These are phyloP conservation scores for Stichopus chloronotus DNA, from an alignment of 35 echinoderm and acorn worm species.

Conservation along the genomic window DNA sequence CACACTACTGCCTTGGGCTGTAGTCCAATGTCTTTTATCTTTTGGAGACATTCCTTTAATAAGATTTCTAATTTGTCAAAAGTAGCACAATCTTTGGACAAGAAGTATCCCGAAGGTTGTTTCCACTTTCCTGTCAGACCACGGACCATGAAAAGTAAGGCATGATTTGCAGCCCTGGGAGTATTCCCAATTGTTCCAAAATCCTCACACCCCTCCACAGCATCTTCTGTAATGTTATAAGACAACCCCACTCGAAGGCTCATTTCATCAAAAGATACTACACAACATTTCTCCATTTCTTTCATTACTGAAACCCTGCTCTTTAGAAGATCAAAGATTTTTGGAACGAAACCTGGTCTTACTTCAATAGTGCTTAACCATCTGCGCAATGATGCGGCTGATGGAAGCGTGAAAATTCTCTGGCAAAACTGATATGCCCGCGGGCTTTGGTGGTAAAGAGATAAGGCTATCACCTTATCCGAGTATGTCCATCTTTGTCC, in stretches of 20 bases:
- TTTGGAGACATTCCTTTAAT: slow-evolving; percentile 53
- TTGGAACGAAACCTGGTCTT: slow-evolving; percentile 45
- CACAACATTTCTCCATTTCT: slow-evolving; percentile 61
- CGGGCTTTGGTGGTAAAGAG: slow-evolving; percentile 67
- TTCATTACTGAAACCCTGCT: slow-evolving; percentile 37
- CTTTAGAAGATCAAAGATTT: slow-evolving; percentile 46
- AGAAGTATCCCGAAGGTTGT: slow-evolving; percentile 62
- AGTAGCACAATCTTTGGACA: slow-evolving; percentile 13
- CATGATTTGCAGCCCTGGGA: slow-evolving; percentile 59
- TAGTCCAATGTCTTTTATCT: slow-evolving; percentile 57
- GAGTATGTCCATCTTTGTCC: neutral
- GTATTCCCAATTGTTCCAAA: slow-evolving; percentile 50
- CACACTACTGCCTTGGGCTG: slow-evolving; percentile 58
- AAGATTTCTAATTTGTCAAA: slow-evolving; percentile 28
- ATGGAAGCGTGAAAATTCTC: slow-evolving; percentile 56
- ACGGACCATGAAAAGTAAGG: slow-evolving; percentile 64
- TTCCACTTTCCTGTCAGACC: slow-evolving; percentile 66
- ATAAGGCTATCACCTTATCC: slow-evolving; percentile 61
- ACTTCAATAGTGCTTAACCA: slow-evolving; percentile 62
- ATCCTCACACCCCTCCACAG: slow-evolving; percentile 74
- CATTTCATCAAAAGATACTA: slow-evolving; percentile 59
- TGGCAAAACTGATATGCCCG: slow-evolving; percentile 52
- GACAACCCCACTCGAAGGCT: slow-evolving; percentile 53
- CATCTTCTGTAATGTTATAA: slow-evolving; percentile 59
- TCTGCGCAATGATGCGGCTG: slow-evolving; percentile 32